Evolutionary conservation across 2,113 vertebrate genomes (phyloP), one percentile per base, ranked within the genome.

Genomic region (Phycodurus eques): DNA sequence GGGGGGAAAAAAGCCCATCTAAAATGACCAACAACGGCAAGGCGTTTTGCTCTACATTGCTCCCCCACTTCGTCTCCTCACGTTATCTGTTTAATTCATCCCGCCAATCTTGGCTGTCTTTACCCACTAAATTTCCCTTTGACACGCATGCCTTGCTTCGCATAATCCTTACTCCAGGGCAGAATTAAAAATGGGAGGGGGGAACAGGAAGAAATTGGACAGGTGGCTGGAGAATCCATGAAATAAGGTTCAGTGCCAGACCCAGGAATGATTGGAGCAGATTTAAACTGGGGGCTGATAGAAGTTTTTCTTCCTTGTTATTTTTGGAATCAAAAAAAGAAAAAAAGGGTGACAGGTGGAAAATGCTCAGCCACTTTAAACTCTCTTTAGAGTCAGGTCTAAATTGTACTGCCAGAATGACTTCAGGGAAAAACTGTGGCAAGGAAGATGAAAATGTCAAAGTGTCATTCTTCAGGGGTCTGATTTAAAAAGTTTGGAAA

Each of bases 71-170:
- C 84, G 80, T 89, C 90, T 88, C 82, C 84, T 82, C 73, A 83
- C 46, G 89, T 93, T 94, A 94, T 94, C 93, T 91, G 89, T 92
- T 92, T 93, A 93, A 94, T 93, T 93, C 93, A 93, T 94, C 91
- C 92, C 88, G 71, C 90, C 91, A 93, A 93, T 93, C 93, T 92
- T 85, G 90, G 90, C 91, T 92, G 92, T 93, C 92, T 93, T 92
- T 93, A 90, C 91, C 90, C 85, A 86, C 93, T 92, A 93, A 93
- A 93, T 93, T 94, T 93, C 90, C 92, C 93, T 93, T 92, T 94
- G 93, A 93, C 92, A 94, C 92, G 92, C 93, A 93, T 93, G 92
- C 92, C 92, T 93, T 94, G 85, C 91, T 85, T 89, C 88, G 83
- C 90, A 93, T 93, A 94, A 94, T 94, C 92, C 92, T 90, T 90